Conservation (phyloP, 2,113 vertebrate genomes). For the Clupea harengus region DNA sequence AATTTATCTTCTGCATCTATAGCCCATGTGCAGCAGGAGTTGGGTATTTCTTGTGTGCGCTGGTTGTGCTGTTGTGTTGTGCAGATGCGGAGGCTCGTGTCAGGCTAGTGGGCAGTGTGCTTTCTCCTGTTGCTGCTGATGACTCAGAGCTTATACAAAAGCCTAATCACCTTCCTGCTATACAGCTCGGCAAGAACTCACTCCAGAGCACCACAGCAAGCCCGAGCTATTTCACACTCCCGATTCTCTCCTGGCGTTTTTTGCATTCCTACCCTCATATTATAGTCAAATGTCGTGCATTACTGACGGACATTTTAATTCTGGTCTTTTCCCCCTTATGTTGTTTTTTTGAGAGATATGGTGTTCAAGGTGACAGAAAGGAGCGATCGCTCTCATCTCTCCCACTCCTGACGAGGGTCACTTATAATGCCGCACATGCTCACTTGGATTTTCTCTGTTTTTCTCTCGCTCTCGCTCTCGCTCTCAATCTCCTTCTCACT, state of each 20-base stretch:
- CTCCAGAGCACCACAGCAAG: neutral
- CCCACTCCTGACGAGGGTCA: neutral
- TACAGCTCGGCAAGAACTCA: conserved; percentile 26
- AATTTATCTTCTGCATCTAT: neutral
- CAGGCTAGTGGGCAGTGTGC: conserved; percentile 63
- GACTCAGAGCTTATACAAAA: conserved; percentile 61
- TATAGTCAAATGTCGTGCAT: neutral
- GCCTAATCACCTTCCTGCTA: conserved; percentile 31
- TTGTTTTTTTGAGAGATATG: neutral
- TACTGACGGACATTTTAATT: neutral
- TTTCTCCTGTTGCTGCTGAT: conserved; percentile 57
- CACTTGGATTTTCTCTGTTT: neutral
- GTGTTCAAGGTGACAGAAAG: conserved; percentile 6
- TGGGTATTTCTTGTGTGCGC: neutral
- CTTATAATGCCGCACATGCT: neutral
- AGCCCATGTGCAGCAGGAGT: neutral
- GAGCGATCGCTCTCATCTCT: neutral
- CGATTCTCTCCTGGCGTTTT: neutral
- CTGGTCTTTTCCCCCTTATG: neutral
- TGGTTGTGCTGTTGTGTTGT: neutral
- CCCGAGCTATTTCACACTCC: neutral
- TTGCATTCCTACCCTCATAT: neutral
- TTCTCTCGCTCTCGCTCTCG: neutral
- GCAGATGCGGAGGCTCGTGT: conserved; percentile 51
- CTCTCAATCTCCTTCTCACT: neutral